Percentiles rank a stretch among this genome's conserved stretches.
These are phyloP conservation scores for Cyanoderma ruficeps DNA, from an alignment of 2,113 vertebrate genomes.

Conservation along the genomic window DNA sequence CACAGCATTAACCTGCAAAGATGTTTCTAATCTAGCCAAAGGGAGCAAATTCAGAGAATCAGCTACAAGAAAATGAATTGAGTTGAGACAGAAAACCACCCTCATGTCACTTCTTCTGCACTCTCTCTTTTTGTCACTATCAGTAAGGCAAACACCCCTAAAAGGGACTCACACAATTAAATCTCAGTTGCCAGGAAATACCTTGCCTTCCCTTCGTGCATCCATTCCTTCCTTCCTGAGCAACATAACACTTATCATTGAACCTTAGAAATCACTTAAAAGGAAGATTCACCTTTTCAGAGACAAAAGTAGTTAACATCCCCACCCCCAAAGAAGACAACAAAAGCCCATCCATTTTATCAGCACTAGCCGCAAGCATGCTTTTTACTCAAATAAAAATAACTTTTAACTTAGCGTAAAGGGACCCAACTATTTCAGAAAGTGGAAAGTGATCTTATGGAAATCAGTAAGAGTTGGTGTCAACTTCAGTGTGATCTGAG, in stretches of 20 bases:
- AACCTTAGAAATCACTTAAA: not conserved
- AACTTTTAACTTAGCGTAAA: not conserved
- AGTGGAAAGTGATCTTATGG: not conserved
- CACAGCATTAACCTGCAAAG: not conserved
- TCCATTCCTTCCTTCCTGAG: not conserved
- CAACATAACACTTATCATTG: not conserved
- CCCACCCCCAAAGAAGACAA: not conserved
- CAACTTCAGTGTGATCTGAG: accelerated
- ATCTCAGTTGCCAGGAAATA: not conserved
- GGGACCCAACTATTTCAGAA: not conserved
- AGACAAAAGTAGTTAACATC: not conserved
- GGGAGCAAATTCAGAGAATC: not conserved
- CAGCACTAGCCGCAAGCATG: not conserved
- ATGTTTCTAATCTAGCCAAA: not conserved
- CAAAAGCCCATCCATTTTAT: not conserved
- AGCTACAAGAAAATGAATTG: not conserved
- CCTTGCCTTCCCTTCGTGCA: not conserved
- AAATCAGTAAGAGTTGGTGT: not conserved
- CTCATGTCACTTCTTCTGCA: not conserved
- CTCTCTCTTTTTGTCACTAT: not conserved
- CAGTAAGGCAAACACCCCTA: not conserved
- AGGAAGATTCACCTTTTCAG: not conserved
- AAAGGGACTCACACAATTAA: not conserved
- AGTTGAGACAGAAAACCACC: not conserved
- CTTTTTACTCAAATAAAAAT: not conserved